A percentile compares a stretch with the other conserved stretches of the same genome.
phyloP scores from a whole-genome alignment of 2,797 vertebrate genomes.

The Cephalopachus bancanus region DNA sequence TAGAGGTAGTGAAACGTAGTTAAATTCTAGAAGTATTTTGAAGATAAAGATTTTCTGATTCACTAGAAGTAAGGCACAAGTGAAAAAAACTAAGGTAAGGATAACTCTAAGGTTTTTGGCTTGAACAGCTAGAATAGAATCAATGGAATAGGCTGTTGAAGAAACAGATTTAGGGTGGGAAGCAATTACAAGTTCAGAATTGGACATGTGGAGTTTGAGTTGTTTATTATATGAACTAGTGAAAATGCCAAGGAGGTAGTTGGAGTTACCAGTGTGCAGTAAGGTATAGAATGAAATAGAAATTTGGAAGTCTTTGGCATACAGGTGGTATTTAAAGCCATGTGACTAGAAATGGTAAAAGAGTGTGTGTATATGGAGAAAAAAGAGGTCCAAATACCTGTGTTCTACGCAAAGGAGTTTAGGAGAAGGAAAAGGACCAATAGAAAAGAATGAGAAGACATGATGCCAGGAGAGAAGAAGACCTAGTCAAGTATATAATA shows the following conservation, averaged over 20 bases:
- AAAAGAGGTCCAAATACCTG: neutral
- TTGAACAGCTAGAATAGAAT: neutral
- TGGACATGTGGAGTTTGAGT: neutral
- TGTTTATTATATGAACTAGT: neutral
- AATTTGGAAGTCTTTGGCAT: neutral
- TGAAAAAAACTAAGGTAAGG: neutral
- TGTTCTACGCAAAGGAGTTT: neutral
- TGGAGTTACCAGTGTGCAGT: neutral
- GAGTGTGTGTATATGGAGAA: neutral
- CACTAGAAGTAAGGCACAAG: neutral
- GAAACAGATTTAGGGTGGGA: neutral
- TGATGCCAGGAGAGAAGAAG: neutral
- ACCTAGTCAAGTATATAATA: neutral
- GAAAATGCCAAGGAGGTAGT: neutral
- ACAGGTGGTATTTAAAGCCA: neutral
- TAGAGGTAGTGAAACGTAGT: neutral
- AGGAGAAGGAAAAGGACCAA: neutral
- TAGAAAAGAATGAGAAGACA: neutral
- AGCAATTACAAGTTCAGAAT: neutral
- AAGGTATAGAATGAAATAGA: neutral
- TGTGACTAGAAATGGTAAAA: neutral
- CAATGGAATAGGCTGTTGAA: neutral
- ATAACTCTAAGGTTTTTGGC: neutral
- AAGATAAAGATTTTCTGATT: neutral
- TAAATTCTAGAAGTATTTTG: conserved; percentile 5